Evolutionary conservation across 2,888 invertebrate species (phyloP).

Genomic region (Melanchra persicariae): DNA sequence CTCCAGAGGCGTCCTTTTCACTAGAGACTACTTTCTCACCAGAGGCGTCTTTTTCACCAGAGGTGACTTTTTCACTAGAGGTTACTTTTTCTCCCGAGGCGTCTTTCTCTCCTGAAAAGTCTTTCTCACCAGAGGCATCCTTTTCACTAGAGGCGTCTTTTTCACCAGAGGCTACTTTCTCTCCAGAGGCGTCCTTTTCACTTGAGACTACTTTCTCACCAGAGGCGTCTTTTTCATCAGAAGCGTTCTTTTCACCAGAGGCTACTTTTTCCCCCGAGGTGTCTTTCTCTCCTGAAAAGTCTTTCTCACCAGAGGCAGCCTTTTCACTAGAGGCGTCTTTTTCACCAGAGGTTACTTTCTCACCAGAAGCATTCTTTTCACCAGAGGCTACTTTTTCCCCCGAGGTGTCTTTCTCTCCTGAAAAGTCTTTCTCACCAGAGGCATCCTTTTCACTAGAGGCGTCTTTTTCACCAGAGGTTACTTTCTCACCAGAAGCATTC

Average conservation of each 20-base stretch:
- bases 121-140: neutral
- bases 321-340: neutral
- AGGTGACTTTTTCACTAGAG: neutral
- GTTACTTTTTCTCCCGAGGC: neutral
- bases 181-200: neutral
- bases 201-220: neutral
- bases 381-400: neutral
- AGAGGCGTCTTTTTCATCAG: neutral
- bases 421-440: neutral
- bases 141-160: neutral
- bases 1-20: neutral
- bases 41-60: neutral
- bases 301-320: neutral
- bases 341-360: neutral
- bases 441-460: neutral
- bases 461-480: neutral
- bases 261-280: neutral
- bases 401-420: neutral
- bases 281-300: neutral
- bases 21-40: neutral
- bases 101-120: neutral
- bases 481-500: neutral
- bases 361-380: neutral
- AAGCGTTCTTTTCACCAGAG: neutral
- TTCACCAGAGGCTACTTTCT: neutral